Base-by-base conservation (phyloP, 2,888 invertebrate genomes). In the Himalopsyche anomala region DNA sequence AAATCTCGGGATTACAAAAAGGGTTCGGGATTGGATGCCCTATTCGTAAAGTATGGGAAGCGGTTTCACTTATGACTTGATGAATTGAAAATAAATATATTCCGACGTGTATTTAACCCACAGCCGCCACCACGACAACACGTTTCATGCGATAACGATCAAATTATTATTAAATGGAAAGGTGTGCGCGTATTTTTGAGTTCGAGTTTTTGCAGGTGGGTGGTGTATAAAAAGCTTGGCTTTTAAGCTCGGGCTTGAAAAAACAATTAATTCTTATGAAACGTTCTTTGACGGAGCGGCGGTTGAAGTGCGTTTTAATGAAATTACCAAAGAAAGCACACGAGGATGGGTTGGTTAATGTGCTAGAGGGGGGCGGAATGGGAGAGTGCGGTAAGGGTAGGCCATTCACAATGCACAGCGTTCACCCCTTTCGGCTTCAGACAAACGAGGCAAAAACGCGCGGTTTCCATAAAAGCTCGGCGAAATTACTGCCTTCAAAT, bases 261-360 rank as follows among this genome's bases (percentile, higher is more conserved):
- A 85, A 82, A 82, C 82, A 85, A 81, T 86, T 83, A 86, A 86
- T 86, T 86, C 83, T 40, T 83, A 83, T 36, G 51, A 83, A 86
- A 86, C 80, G 83, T 81, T 86, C 83, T 80, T 83, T 83, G 55
- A 81, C 83, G 83, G 80, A 42, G 62, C 40, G 62, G 40, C 80
- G 56, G 51, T 56, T 45, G 86, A 80, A 86, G 80, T 40, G 80
- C 83, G 83, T 54, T 86, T 83, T 86, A 86, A 86, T 86, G 86
- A 86, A 86, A 86, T 86, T 86, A 83, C 83, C 69, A 40, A 86
- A 83, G 80, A 86, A 82, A 79, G 84, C 84, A 74, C 74, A 74
- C 74, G 74, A 74, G 74, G 74, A 74, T 74, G 84, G 54, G 51
- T 40, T 62, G 28, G 55, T 54, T 80, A 79, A 54, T 36, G 36